A percentile compares a stretch with the other conserved stretches of the same genome.
Conservation (phyloP, 2,113 vertebrate genomes). For the Oophaga pumilio region DNA sequence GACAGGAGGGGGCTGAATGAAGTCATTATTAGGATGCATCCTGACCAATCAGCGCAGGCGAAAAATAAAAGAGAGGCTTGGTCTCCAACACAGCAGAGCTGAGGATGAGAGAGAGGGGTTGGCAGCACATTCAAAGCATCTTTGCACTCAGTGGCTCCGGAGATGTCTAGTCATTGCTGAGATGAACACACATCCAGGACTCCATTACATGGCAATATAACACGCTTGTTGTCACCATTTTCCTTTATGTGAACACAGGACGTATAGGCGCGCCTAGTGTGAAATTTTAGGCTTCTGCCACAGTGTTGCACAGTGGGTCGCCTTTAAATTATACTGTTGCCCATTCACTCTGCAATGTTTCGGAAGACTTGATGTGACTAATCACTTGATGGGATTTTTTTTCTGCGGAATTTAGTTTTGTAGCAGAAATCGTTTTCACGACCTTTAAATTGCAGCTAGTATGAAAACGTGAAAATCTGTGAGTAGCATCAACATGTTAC, state of each 20-base stretch:
- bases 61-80: conserved; percentile 16
- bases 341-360: too few species aligned
- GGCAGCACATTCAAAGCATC: conserved; percentile 14
- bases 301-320: not conserved
- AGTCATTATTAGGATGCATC: conserved; percentile 54
- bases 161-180: conserved; percentile 31
- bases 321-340: not conserved
- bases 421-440: not conserved
- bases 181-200: conserved; percentile 7
- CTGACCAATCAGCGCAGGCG: conserved; percentile 15
- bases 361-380: not conserved
- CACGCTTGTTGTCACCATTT: conserved; percentile 11
- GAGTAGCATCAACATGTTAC: too few species aligned
- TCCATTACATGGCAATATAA: conserved; percentile 28
- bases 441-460: not conserved
- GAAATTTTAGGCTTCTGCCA: not conserved
- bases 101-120: conserved; percentile 21
- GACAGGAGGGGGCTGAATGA: conserved; percentile 56
- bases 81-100: not conserved
- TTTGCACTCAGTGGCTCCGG: conserved; percentile 1
- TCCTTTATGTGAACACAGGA: not conserved
- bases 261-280: not conserved
- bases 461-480: not conserved
- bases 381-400: not conserved
- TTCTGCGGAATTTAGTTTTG: not conserved